Percentiles rank a stretch among this genome's conserved stretches.
These are phyloP conservation scores for Cebidichthys violaceus DNA, from an alignment of 2,113 vertebrate species.

Conservation along the genomic window DNA sequence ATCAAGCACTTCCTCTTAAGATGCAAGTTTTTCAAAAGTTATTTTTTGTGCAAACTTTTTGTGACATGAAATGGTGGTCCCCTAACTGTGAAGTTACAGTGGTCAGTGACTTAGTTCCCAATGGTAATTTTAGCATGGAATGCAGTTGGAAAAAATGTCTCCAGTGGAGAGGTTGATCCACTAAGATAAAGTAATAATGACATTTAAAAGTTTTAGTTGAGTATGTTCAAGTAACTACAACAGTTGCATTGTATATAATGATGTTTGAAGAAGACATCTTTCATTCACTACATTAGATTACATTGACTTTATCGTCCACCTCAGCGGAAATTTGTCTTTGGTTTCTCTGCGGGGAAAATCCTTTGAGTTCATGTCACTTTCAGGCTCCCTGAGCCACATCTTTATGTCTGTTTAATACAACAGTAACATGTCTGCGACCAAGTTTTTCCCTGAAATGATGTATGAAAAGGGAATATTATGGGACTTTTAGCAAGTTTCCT, in stretches of 20 bases:
- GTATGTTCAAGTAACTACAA: not conserved
- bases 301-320: not conserved
- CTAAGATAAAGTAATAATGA: not conserved
- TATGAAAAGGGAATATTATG: not conserved
- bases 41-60: no score
- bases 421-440: not conserved
- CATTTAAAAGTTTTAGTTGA: not conserved
- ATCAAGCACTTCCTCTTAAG: no score
- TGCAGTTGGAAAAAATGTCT: not conserved
- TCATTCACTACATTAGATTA: not conserved
- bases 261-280: not conserved
- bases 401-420: not conserved
- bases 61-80: not conserved
- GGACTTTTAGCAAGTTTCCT: not conserved
- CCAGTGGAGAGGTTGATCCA: not conserved
- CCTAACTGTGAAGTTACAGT: not conserved
- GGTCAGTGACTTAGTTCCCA: no score
- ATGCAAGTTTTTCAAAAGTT: no score
- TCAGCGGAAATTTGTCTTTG: not conserved
- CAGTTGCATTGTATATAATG: not conserved
- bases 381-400: not conserved
- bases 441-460: not conserved
- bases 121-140: not conserved
- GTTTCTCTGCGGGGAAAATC: no score
- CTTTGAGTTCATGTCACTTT: not conserved